These are phyloP conservation scores for Horisme vitalbata DNA, from an alignment of 2,888 invertebrate genomes.

Conservation along the genomic window DNA sequence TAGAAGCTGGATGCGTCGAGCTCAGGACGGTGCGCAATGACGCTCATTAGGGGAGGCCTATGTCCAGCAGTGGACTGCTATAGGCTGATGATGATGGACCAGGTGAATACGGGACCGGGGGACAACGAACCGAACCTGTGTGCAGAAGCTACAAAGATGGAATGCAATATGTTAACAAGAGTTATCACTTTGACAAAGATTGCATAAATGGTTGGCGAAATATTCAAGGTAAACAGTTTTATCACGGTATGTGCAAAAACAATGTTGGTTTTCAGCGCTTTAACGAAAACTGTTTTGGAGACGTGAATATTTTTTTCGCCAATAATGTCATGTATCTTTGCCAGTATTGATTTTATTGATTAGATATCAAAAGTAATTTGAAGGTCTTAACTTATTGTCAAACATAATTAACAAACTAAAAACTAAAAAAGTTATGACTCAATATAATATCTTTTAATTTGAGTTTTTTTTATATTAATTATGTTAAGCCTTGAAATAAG, in stretches of 20 bases:
- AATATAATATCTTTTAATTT: too few relatives aligned
- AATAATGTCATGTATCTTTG: not conserved
- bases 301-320: too few relatives aligned
- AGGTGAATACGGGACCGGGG: too few relatives aligned
- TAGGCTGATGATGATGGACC: too few relatives aligned
- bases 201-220: constrained; percentile 50
- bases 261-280: not conserved
- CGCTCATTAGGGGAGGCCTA: too few relatives aligned
- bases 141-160: constrained; percentile 47
- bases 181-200: constrained; percentile 60
- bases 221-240: constrained; percentile 27
- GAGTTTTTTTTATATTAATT: too few relatives aligned
- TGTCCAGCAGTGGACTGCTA: not conserved
- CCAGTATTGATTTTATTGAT: constrained; percentile 1
- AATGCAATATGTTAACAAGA: constrained; percentile 61
- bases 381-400: constrained; percentile 18
- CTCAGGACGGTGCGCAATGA: too few relatives aligned
- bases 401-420: constrained; percentile 8
- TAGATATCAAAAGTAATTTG: constrained; percentile 5
- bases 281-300: too few relatives aligned
- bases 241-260: constrained; percentile 14
- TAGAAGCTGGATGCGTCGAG: too few relatives aligned
- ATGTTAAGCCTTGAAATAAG: too few relatives aligned
- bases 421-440: too few relatives aligned
- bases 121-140: too few relatives aligned